Evolutionary conservation across 2,888 invertebrate genomes (phyloP).

Genomic region (Anodontia alba): DNA sequence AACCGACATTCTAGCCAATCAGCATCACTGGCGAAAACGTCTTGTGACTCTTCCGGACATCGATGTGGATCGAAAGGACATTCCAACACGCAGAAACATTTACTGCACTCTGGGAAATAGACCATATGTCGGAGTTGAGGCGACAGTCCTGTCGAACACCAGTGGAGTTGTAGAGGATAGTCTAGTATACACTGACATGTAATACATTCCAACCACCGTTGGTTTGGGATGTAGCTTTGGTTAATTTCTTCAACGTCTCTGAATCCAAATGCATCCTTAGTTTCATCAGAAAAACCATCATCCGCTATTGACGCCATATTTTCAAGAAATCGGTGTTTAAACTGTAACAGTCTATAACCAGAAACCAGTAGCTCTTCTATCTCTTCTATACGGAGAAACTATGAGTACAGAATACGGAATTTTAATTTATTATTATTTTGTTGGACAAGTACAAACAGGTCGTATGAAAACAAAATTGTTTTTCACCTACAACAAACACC

Average conservation of each 20-base stretch:
- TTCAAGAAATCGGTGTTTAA: no score
- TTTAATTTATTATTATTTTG: no score
- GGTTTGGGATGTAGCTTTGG: background rate
- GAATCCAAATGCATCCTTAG: no score
- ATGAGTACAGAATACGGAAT: no score
- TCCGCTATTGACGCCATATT: no score
- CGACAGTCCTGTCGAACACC: slow-evolving; percentile 18
- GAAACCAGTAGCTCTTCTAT: no score
- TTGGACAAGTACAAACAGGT: no score
- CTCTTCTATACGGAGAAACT: no score
- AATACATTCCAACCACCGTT: slow-evolving; percentile 18
- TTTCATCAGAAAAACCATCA: no score
- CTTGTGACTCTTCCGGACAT: slow-evolving; percentile 30
- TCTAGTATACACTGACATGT: slow-evolving; percentile 21
- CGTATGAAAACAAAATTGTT: no score
- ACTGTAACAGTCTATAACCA: no score
- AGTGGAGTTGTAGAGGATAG: slow-evolving; percentile 35
- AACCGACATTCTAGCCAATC: slow-evolving; percentile 31
- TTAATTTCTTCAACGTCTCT: background rate
- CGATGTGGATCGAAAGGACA: slow-evolving; percentile 37
- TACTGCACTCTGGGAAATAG: slow-evolving; percentile 31
- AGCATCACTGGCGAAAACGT: background rate
- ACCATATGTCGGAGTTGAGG: slow-evolving; percentile 11
- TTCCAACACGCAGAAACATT: slow-evolving; percentile 33
- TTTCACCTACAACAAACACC: no score